Base-by-base conservation (phyloP, 2,888 invertebrate species). In the Anticlea derivata region DNA sequence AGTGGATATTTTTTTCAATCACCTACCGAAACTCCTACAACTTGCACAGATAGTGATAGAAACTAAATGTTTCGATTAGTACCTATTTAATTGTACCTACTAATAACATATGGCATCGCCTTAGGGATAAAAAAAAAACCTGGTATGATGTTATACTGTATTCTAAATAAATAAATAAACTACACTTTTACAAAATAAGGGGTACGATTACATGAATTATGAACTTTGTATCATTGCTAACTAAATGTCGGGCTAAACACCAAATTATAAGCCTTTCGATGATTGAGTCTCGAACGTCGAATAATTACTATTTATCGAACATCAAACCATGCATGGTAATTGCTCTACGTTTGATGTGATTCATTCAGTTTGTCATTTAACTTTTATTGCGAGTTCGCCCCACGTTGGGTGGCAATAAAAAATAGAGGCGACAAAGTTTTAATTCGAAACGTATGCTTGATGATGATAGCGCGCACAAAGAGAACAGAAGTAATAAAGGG, bases 401-500 rank as follows among this genome's bases (percentile, higher is more conserved):
- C 73, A 64, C 66, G 75, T 71, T 73, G 76, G 74, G 79, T 73
- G 77, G 74, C 83, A 82, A 74, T 78, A 67, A 70, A 75, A 69
- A 61, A 59, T 60, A 67, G 63, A 63, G 62, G 71, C 70, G 72
- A 65, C 70, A 80, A 82, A 80, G 80, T 80, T 86, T 87, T 85
- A 85, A 86, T 85, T 84, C 75, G 72, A 75, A 73, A 67, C 80
- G 79, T 79, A 78, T 80, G 83, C 73, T 79, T 75, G 78, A 80
- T 82, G 80, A 82, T 78, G 77, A 74, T 74, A 79, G 76, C 70
- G 77, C 61, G 63, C 58, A 80, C 83, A 86, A 86, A 85, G 86
- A 77, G 82, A 78, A 78, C 80, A 80, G 75, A 78, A 81, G 84
- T 83, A 84, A 85, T 87, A 84, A 86, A 85, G 80, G 86, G 86